phyloP scores from a whole-genome alignment of 1,140 invertebrate species.

The Campoletis sonorensis region DNA sequence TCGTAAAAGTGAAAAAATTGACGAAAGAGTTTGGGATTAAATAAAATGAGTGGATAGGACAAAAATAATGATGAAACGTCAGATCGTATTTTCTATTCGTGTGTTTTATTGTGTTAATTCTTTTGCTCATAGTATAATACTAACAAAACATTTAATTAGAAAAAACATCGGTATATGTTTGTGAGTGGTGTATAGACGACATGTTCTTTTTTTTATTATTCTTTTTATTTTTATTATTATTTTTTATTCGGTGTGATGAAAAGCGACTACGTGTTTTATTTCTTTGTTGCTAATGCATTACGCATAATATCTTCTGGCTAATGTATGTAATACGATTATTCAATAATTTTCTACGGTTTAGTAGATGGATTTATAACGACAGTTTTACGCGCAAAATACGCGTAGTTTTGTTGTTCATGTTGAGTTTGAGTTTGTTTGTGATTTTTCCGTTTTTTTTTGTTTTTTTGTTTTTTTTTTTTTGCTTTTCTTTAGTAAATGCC shows the following conservation, averaged over 20 bases:
- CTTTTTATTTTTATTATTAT: not conserved
- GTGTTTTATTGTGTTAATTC: slow-evolving; percentile 70
- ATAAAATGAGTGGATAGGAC: not conserved
- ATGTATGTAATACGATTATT: slow-evolving; percentile 68
- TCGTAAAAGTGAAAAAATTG: too few relatives aligned
- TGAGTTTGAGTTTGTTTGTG: slow-evolving; percentile 50
- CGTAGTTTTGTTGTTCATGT: slow-evolving; percentile 51
- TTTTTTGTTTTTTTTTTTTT: slow-evolving; percentile 46
- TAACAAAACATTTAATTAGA: slow-evolving; percentile 73
- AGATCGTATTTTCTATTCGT: slow-evolving; percentile 57
- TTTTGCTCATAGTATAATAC: slow-evolving; percentile 67
- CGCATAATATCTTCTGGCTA: slow-evolving; percentile 62
- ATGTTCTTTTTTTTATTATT: not conserved
- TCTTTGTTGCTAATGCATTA: slow-evolving; percentile 58
- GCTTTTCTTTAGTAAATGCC: slow-evolving; percentile 1
- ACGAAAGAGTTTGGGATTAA: too few relatives aligned
- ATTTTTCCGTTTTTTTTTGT: slow-evolving; percentile 46
- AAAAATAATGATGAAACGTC: not conserved
- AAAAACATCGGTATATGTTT: slow-evolving; percentile 63
- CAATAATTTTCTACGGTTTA: slow-evolving; percentile 68
- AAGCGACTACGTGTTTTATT: too few relatives aligned
- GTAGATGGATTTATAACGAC: slow-evolving; percentile 68
- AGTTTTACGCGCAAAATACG: slow-evolving; percentile 64
- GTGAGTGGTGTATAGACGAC: slow-evolving; percentile 55
- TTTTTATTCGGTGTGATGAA: slow-evolving; percentile 48